Conservation (phyloP, 2,797 vertebrate genomes). For the Sebastes minor region DNA sequence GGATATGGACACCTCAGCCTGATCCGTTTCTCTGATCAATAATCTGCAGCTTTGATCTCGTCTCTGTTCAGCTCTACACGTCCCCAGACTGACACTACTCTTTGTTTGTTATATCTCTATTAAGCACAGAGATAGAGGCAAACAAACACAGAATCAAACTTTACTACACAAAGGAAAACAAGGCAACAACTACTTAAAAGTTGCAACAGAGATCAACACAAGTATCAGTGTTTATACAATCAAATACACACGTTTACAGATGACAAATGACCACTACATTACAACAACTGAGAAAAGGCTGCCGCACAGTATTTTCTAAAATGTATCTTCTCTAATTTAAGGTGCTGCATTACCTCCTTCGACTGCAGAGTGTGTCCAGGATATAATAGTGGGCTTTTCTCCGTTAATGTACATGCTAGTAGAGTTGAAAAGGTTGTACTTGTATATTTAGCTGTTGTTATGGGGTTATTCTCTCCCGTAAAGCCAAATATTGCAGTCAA, state of each 20-base stretch:
- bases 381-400: neutral
- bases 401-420: neutral
- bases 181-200: too few relatives aligned
- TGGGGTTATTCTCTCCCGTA: neutral
- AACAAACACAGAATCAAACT: neutral
- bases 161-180: neutral
- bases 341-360: neutral
- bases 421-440: neutral
- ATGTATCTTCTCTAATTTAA: neutral
- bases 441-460: neutral
- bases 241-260: neutral
- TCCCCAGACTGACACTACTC: conserved; percentile 18
- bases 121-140: conserved; percentile 1
- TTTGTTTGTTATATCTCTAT: conserved; percentile 15
- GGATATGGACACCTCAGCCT: conserved; percentile 18
- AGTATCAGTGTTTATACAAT: neutral
- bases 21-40: conserved; percentile 60
- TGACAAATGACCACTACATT: neutral
- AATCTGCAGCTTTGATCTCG: conserved; percentile 61
- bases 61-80: conserved; percentile 19
- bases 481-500: neutral
- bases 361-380: neutral
- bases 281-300: neutral
- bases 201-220: neutral
- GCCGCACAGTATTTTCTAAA: neutral